Evolutionary conservation across 2,113 vertebrate genomes (phyloP), one percentile per base, ranked within the genome.

Genomic region (Manacus vitellinus): DNA sequence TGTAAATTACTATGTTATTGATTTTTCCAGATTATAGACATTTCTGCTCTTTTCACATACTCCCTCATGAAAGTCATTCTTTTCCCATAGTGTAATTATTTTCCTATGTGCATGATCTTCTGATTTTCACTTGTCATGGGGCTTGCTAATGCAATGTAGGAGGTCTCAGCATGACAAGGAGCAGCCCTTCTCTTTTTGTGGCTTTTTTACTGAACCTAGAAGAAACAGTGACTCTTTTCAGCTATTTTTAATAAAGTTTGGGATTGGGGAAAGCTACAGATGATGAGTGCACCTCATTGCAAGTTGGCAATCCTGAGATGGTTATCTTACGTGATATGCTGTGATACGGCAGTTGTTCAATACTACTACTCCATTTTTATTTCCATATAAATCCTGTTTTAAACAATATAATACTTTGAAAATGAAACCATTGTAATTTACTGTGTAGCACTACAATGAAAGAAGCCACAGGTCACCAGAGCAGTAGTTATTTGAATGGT

Each of bases 271-370:
- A 65, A 81, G 15, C 27, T 43, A 51, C 4, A 49, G 25, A 51
- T 63, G n/a, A 44, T n/a, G n/a, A 58, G 5, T 72, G 22, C 14
- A 59, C 19, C 22, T 62, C 28, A 22, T 41, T 75, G 6, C 8
- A 89, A 44, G 22, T 61, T 52, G 56, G 23, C 23, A 22, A 12
- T 44, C 11, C 18, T 33, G 20, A 70, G 22, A 47, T 41, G 23
- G 2, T 35, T 8, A 16, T 35, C 2, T 41, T 65, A 5, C 0
- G 0, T 39, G 16, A 47, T 43, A 47, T 22, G 25, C 12, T 74
- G 54, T 59, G 39, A 33, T 77, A 54, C 0, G 6, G 41, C 43
- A 65, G 39, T 25, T 43, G 13, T 37, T 68, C 63, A 54, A 2
- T 27, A 25, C 5, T 15, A 18, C 7, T 16, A 30, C 10, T 79